These are phyloP conservation scores for Drosophila colorata DNA, from an alignment of 2,888 invertebrate species.

Conservation along the genomic window DNA sequence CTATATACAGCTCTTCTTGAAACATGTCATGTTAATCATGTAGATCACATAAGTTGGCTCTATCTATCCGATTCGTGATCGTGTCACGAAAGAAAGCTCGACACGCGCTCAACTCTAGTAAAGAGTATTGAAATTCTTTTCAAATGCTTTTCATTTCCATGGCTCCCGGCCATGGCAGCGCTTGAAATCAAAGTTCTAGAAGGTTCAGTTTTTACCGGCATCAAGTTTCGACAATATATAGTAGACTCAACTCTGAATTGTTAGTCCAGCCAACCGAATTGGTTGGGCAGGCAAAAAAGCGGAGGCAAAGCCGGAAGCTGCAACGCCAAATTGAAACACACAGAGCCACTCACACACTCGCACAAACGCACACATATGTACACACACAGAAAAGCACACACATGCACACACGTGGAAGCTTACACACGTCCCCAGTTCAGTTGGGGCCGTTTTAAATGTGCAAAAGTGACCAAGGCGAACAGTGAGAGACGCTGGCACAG, in stretches of 20 bases:
- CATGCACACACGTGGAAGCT: background rate
- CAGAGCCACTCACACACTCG: constrained; percentile 4
- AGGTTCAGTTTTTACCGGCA: constrained; percentile 20
- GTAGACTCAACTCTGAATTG: constrained; percentile 19
- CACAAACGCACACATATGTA: constrained; percentile 5
- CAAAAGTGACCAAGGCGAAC: constrained; percentile 48
- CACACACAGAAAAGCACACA: background rate
- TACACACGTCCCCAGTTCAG: constrained; percentile 18
- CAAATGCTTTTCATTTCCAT: constrained; percentile 39
- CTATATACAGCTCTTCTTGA: too few relatives aligned
- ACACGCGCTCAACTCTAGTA: too few relatives aligned
- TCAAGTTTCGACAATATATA: constrained; percentile 47
- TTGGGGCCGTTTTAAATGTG: constrained; percentile 52
- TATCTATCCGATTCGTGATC: background rate
- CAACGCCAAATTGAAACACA: constrained; percentile 65
- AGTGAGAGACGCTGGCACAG: constrained; percentile 43
- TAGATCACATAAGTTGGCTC: background rate
- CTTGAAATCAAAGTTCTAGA: constrained; percentile 36
- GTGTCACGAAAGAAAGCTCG: background rate
- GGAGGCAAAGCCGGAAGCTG: constrained; percentile 53
- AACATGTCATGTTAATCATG: background rate
- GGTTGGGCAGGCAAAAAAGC: constrained; percentile 32
- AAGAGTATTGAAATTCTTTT: constrained; percentile 20
- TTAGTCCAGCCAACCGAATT: constrained; percentile 49
- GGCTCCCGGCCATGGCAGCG: constrained; percentile 1